These are phyloP conservation scores for Smutsia temminckii DNA, from an alignment of 2,797 vertebrate species.

Conservation along the genomic window DNA sequence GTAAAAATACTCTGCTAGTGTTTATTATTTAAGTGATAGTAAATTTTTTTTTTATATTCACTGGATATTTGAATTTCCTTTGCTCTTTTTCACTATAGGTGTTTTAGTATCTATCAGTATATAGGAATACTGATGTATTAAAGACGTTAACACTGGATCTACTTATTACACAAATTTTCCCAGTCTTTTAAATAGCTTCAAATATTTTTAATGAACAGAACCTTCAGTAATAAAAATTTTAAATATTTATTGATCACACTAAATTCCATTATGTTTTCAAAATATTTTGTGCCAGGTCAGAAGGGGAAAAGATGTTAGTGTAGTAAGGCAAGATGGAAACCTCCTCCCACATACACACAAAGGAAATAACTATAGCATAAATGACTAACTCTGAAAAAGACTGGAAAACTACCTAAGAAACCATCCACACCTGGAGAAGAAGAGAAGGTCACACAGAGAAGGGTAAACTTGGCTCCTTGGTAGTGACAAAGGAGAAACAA, in stretches of 20 bases:
- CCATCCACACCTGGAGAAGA: no score
- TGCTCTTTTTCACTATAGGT: neutral
- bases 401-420: no score
- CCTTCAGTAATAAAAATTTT: neutral
- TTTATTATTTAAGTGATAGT: neutral
- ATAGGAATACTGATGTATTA: neutral
- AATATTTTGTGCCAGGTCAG: neutral
- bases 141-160: neutral
- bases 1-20: neutral
- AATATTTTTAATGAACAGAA: neutral
- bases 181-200: neutral
- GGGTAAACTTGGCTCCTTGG: no score
- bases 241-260: neutral
- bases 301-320: no score
- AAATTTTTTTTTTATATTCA: neutral
- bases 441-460: no score
- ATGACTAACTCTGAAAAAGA: no score
- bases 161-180: neutral
- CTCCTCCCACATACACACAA: no score
- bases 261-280: neutral
- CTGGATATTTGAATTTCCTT: neutral
- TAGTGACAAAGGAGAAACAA: no score
- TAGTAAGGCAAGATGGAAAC: no score
- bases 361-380: no score
- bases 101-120: neutral